A percentile compares a stretch with the other conserved stretches of the same genome.
These are phyloP conservation scores for Yponomeuta sedellus DNA, from an alignment of 2,888 invertebrate species.

Conservation along the genomic window DNA sequence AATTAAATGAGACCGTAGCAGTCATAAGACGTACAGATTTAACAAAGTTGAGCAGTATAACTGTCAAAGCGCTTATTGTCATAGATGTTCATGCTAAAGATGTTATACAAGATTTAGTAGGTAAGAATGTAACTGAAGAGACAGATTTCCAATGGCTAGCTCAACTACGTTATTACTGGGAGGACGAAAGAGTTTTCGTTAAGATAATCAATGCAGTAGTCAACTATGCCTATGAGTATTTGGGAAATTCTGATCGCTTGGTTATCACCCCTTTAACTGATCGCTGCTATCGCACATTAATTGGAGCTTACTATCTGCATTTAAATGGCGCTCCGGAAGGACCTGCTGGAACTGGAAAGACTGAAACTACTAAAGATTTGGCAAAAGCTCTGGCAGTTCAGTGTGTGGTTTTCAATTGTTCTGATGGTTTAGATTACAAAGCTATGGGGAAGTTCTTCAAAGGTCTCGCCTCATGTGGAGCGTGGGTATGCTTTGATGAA, in stretches of 20 bases:
- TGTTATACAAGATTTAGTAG: constrained; percentile 81
- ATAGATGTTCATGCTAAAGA: constrained; percentile 92
- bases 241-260: constrained; percentile 86
- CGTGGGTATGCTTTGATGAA: constrained; percentile 94
- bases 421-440: constrained; percentile 89
- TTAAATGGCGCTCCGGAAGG: constrained; percentile 91
- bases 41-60: constrained; percentile 82
- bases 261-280: constrained; percentile 86
- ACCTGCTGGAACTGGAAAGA: constrained; percentile 92
- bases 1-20: constrained; percentile 84
- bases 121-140: constrained; percentile 80
- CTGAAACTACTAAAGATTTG: constrained; percentile 94
- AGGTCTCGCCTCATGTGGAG: constrained; percentile 88
- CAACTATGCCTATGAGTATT: constrained; percentile 88
- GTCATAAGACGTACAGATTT: constrained; percentile 83
- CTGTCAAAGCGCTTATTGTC: constrained; percentile 88
- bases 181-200: constrained; percentile 80
- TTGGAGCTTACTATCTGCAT: constrained; percentile 89
- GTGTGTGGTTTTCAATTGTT: constrained; percentile 92
- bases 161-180: constrained; percentile 89
- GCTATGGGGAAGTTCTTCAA: constrained; percentile 92
- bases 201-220: constrained; percentile 88
- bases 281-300: constrained; percentile 88
- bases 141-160: constrained; percentile 91
- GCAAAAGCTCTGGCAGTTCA: constrained; percentile 95